Conservation (phyloP, 1,140 invertebrate genomes). For the Brachionus koreanus region DNA sequence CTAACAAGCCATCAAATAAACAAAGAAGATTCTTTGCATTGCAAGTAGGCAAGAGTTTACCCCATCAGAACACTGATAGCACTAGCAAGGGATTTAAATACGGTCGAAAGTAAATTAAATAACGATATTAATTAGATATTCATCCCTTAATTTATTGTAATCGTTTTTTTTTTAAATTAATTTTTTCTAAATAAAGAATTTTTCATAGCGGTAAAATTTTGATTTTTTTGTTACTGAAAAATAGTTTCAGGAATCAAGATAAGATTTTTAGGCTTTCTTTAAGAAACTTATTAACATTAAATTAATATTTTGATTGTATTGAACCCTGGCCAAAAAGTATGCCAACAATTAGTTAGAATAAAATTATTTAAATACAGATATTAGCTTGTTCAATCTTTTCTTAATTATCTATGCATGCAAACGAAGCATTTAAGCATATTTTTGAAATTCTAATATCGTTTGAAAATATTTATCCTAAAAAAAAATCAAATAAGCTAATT, state of each 20-base stretch:
- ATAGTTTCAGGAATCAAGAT: neutral
- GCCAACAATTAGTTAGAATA: neutral
- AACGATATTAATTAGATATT: neutral
- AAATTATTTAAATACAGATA: neutral
- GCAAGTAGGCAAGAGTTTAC: slow-evolving; percentile 24
- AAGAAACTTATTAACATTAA: neutral
- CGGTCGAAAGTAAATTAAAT: slow-evolving; percentile 5
- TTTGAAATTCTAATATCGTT: neutral
- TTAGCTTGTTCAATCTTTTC: neutral
- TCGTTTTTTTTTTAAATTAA: neutral
- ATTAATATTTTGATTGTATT: neutral
- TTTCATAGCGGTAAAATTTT: neutral
- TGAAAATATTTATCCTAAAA: neutral
- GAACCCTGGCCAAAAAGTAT: neutral
- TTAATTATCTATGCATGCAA: neutral
- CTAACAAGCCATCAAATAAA: neutral
- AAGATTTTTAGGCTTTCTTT: neutral
- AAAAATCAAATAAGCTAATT: neutral
- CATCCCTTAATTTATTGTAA: neutral
- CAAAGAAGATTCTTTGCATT: slow-evolving; percentile 35
- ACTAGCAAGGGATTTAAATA: slow-evolving; percentile 40
- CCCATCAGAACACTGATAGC: neutral
- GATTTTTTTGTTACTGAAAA: neutral
- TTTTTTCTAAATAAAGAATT: neutral
- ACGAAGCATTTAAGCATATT: neutral